Conservation (phyloP, 2,113 vertebrate species). For the Cottus gobio region DNA sequence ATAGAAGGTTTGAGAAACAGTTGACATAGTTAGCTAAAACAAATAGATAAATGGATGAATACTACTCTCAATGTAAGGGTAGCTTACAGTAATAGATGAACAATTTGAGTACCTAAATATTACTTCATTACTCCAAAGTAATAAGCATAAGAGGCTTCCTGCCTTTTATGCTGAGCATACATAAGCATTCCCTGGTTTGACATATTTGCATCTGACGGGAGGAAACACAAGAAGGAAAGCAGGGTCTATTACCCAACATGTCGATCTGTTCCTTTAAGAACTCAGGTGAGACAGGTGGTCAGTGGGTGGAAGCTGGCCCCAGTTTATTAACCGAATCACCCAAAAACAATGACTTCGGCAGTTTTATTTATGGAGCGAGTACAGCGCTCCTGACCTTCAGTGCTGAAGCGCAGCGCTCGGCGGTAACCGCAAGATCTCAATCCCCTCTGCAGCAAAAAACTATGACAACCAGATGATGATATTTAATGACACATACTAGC, state of each 20-base stretch:
- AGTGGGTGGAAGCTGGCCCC: slow-evolving; percentile 35
- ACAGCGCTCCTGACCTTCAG: slow-evolving; percentile 18
- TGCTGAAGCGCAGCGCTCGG: neutral
- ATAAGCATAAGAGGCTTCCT: neutral
- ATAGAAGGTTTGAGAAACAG: neutral
- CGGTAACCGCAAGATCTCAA: slow-evolving; percentile 13
- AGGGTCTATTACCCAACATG: neutral
- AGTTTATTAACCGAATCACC: neutral
- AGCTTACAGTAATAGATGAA: neutral
- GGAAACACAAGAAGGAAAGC: neutral
- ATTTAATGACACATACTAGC: neutral
- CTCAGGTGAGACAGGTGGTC: slow-evolving; percentile 49
- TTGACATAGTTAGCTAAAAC: neutral
- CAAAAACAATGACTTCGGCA: slow-evolving; percentile 26
- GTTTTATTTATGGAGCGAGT: slow-evolving; percentile 33
- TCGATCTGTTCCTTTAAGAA: slow-evolving; percentile 35
- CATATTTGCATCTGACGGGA: neutral
- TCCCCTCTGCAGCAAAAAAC: slow-evolving; percentile 19
- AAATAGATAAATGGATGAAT: neutral
- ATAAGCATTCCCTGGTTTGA: neutral
- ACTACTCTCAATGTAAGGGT: neutral
- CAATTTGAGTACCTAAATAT: neutral
- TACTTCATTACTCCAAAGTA: neutral
- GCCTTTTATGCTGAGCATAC: neutral
- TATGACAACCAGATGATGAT: neutral